These are phyloP conservation scores for Apteryx owenii DNA, from an alignment of 2,113 vertebrate species.

Conservation along the genomic window DNA sequence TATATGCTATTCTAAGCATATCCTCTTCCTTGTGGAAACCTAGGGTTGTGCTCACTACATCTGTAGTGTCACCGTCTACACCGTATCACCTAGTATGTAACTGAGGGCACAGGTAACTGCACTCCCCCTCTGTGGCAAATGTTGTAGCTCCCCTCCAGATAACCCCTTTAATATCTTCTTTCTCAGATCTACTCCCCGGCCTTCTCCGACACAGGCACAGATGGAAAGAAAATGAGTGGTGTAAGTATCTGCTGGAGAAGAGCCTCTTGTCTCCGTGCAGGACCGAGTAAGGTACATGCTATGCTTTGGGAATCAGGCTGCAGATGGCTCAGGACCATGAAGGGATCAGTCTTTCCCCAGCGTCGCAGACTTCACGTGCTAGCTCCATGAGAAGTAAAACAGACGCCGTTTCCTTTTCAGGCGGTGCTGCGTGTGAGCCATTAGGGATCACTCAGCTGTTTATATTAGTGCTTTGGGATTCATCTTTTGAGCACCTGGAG, in stretches of 20 bases:
- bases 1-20: background rate
- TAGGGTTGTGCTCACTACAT: background rate
- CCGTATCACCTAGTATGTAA: background rate
- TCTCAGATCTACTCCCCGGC: background rate
- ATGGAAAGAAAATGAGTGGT: background rate
- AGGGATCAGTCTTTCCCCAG: background rate
- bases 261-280: background rate
- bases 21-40: background rate
- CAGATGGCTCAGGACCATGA: background rate
- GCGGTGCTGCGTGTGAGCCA: background rate
- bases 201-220: background rate
- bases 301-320: background rate
- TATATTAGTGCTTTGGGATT: background rate
- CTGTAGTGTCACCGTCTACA: background rate
- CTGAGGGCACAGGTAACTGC: background rate
- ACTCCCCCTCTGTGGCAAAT: background rate
- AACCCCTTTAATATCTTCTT: background rate
- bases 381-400: background rate
- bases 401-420: background rate
- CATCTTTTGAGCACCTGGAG: background rate
- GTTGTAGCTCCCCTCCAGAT: background rate
- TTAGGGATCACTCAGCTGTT: background rate
- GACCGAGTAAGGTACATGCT: background rate
- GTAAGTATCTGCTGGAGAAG: background rate
- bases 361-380: fast-evolving